Conservation (phyloP, 2,888 invertebrate species). For the Mimas tiliae region DNA sequence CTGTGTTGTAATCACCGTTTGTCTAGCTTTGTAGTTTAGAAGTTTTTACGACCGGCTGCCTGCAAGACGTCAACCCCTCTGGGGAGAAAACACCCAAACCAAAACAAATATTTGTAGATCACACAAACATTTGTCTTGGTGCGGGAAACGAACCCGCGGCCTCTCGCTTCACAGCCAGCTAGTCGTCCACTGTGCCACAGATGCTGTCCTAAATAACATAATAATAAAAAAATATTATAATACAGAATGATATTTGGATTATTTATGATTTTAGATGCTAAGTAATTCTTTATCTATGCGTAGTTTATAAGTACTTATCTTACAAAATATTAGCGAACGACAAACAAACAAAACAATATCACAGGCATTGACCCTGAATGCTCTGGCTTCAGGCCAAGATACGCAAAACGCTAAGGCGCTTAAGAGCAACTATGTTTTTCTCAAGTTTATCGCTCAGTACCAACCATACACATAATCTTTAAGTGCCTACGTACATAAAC, state of each 20-base stretch:
- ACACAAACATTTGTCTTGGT: no score
- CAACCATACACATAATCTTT: background rate
- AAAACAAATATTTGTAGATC: no score
- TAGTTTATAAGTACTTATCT: conserved; percentile 11
- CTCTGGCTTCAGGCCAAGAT: conserved; percentile 39
- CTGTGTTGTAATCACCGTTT: no score
- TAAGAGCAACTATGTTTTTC: conserved; percentile 20
- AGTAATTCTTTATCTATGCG: background rate
- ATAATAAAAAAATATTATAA: no score
- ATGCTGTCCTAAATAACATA: no score
- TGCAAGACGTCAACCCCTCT: no score
- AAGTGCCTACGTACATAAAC: background rate
- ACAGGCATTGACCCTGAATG: conserved; percentile 43
- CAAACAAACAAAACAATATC: conserved; percentile 41
- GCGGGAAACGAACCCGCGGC: no score
- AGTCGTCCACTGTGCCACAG: no score
- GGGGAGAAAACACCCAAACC: no score
- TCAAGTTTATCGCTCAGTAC: conserved; percentile 19
- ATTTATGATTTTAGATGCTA: background rate
- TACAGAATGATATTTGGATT: background rate
- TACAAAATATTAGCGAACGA: conserved; percentile 14
- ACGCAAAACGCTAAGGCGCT: conserved; percentile 17
- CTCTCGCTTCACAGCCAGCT: no score
- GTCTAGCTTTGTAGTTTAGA: no score
- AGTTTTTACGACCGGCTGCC: no score